Conservation (phyloP, 1,140 invertebrate species). For the Wiebesia pumilae region DNA sequence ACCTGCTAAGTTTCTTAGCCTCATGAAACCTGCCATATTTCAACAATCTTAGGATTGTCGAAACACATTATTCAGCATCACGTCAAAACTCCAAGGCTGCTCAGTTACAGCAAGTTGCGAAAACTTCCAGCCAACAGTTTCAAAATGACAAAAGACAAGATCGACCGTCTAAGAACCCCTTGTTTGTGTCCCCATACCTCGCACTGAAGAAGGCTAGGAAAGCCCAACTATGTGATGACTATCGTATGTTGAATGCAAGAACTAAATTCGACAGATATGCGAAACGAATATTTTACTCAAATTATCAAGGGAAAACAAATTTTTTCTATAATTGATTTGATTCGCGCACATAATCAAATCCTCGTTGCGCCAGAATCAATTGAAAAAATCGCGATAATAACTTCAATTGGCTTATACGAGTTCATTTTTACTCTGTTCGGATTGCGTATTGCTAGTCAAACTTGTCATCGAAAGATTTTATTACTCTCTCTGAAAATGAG, state of each 20-base stretch:
- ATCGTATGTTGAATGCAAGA: constrained; percentile 62
- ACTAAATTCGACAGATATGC: constrained; percentile 12
- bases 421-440: constrained; percentile 55
- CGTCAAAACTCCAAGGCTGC: constrained; percentile 62
- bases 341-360: constrained; percentile 69
- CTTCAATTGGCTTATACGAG: neutral
- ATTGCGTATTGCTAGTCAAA: neutral
- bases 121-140: constrained; percentile 51
- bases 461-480: neutral
- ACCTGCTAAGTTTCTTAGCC: constrained; percentile 25
- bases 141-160: neutral
- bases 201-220: neutral
- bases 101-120: constrained; percentile 60
- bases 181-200: constrained; percentile 60
- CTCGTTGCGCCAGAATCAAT: constrained; percentile 53
- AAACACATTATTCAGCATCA: constrained; percentile 55
- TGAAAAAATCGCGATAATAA: constrained; percentile 32
- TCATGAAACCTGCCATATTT: neutral
- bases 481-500: constrained; percentile 10
- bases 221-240: constrained; percentile 63
- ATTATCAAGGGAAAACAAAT: neutral
- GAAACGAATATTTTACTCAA: constrained; percentile 45
- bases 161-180: constrained; percentile 60
- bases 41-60: neutral
- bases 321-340: constrained; percentile 67